Percentiles rank a stretch among this genome's conserved stretches.
Conservation (phyloP, 2,888 invertebrate genomes). For the Drosophila paranaensis region DNA sequence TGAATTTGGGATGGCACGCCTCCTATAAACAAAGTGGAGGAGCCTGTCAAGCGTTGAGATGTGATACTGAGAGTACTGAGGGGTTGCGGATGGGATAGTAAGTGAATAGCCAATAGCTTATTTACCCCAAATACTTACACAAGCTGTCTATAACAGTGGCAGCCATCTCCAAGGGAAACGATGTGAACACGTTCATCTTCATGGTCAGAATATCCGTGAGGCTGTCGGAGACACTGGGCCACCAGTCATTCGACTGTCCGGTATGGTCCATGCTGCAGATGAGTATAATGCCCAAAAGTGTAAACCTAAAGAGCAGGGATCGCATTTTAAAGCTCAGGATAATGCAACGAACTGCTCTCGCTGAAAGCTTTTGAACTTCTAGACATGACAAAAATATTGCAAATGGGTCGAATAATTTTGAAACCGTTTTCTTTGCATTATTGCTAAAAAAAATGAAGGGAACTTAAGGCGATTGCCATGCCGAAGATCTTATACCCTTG, state of each 20-base stretch:
- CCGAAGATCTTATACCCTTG: conserved; percentile 14
- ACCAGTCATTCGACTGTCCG: conserved; percentile 46
- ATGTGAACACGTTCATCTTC: conserved; percentile 74
- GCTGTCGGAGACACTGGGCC: conserved; percentile 47
- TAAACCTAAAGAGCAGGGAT: conserved; percentile 3
- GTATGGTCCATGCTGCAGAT: background rate
- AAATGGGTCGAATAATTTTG: conserved; percentile 20
- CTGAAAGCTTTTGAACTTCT: background rate
- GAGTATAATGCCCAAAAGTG: conserved; percentile 12
- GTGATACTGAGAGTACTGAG: background rate
- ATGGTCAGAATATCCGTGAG: conserved; percentile 64
- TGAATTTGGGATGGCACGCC: conserved; percentile 65
- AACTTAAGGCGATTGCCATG: too few relatives aligned
- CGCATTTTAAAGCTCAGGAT: conserved; percentile 13
- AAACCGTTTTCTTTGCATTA: conserved; percentile 37
- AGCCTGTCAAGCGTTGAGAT: conserved; percentile 58
- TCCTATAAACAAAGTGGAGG: conserved; percentile 66
- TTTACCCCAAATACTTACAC: conserved; percentile 57
- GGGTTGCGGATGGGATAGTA: background rate
- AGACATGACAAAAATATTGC: conserved; percentile 17
- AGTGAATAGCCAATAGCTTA: background rate
- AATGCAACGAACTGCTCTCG: conserved; percentile 22
- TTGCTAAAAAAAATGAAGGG: conserved; percentile 12
- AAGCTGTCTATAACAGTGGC: conserved; percentile 69
- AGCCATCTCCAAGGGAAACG: conserved; percentile 73